Evolutionary conservation across 1,140 invertebrate genomes (phyloP).

Genomic region (Drosophila watanabei): DNA sequence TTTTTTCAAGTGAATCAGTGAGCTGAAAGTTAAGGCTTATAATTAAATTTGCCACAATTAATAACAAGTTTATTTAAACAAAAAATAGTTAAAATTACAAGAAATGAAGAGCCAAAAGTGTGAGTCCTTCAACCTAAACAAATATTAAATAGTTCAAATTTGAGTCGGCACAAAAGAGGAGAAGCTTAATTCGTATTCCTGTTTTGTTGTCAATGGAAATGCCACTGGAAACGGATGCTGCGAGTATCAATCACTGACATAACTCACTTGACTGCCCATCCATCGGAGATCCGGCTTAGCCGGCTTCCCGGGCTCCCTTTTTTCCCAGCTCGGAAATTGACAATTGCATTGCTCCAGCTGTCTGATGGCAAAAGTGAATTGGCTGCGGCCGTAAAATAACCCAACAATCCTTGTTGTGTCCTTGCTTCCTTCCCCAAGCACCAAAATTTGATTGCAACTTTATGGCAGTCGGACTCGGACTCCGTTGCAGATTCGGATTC

Average conservation of each 20-base stretch:
- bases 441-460: conserved; percentile 24
- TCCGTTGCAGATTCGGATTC: not conserved
- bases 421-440: conserved; percentile 4
- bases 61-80: too few species aligned
- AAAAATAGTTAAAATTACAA: too few species aligned
- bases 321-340: conserved; percentile 16
- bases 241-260: conserved; percentile 3
- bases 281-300: conserved; percentile 10
- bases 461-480: conserved; percentile 9
- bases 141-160: not conserved
- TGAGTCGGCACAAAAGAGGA: too few species aligned
- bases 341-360: conserved; percentile 26
- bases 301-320: not conserved
- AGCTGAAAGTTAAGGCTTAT: not conserved
- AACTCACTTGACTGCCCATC: conserved; percentile 8
- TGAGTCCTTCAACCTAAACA: not conserved
- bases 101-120: not conserved
- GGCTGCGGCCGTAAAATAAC: conserved; percentile 32
- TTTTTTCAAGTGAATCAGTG: conserved; percentile 7
- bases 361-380: conserved; percentile 29
- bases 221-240: not conserved
- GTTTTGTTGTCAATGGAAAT: not conserved
- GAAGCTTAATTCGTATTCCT: not conserved
- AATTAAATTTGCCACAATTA: too few species aligned
- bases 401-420: conserved; percentile 17